These are phyloP conservation scores for Vespertilio murinus DNA, from an alignment of 2,797 vertebrate species.

Conservation along the genomic window DNA sequence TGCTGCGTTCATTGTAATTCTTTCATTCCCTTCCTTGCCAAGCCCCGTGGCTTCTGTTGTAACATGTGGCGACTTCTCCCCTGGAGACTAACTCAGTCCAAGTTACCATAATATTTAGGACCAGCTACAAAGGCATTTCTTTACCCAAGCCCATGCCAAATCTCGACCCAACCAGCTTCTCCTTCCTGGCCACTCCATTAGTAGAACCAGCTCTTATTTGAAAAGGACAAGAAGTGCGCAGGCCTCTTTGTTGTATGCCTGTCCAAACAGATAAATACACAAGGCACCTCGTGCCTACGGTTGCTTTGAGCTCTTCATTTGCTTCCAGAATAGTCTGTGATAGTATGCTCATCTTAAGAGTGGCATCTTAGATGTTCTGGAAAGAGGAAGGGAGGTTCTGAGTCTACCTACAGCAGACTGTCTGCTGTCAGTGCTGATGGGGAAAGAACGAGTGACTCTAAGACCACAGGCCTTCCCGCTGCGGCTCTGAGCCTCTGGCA, in stretches of 20 bases:
- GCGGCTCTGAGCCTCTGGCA: neutral
- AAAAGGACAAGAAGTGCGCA: neutral
- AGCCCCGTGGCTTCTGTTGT: slow-evolving; percentile 66
- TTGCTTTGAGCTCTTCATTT: neutral
- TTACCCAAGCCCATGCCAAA: slow-evolving; percentile 62
- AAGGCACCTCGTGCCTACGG: slow-evolving; percentile 4
- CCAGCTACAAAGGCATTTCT: slow-evolving; percentile 72
- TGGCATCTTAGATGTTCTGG: neutral
- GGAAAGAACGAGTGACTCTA: neutral
- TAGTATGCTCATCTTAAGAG: neutral
- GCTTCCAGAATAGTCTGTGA: neutral
- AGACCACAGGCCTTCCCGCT: neutral
- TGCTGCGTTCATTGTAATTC: neutral
- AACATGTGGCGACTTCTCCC: slow-evolving; percentile 75
- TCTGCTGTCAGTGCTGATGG: neutral
- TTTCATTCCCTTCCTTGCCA: slow-evolving; percentile 50
- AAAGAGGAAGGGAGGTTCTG: neutral
- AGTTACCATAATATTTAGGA: slow-evolving; percentile 71
- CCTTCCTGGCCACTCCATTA: slow-evolving; percentile 37
- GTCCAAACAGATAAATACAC: slow-evolving; percentile 52
- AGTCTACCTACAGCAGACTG: neutral
- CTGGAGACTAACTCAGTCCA: slow-evolving; percentile 55
- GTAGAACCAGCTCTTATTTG: slow-evolving; percentile 9
- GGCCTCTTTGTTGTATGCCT: neutral
- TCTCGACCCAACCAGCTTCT: slow-evolving; percentile 45